Conservation (phyloP, 1,140 invertebrate species). For the Heliconius hewitsoni region DNA sequence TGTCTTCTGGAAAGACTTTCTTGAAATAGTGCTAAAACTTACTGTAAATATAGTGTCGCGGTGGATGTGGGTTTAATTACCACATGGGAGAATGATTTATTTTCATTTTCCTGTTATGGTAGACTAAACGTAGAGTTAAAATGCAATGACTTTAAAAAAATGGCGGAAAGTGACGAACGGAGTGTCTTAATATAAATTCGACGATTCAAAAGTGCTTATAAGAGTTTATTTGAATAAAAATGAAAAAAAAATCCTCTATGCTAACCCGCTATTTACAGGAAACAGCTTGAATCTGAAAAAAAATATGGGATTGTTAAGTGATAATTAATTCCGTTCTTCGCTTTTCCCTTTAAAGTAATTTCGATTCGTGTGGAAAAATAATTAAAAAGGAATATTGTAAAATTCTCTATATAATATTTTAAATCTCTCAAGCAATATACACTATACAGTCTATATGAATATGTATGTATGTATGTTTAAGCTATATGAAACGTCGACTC, state of each 20-base stretch:
- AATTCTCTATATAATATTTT: not conserved
- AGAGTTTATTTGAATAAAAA: too few species aligned
- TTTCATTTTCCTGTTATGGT: too few species aligned
- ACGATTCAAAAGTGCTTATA: too few species aligned
- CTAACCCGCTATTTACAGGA: accelerated
- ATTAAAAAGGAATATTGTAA: too few species aligned
- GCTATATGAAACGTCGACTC: slow-evolving; percentile 1
- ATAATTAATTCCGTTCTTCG: too few species aligned
- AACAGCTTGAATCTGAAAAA: not conserved
- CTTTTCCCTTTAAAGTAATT: too few species aligned
- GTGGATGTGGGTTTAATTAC: not conserved
- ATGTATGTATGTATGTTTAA: not conserved
- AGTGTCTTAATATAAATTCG: not conserved
- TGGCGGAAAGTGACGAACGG: not conserved
- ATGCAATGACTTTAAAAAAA: too few species aligned
- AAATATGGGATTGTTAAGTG: not conserved
- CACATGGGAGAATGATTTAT: too few species aligned
- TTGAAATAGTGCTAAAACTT: too few species aligned
- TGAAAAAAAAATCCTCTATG: too few species aligned
- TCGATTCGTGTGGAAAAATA: not conserved
- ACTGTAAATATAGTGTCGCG: not conserved
- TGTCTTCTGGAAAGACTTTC: not conserved
- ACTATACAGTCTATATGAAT: not conserved
- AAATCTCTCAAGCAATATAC: not conserved
- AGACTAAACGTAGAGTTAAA: too few species aligned